Base-by-base conservation (phyloP, 2,797 vertebrate genomes). In the Acanthornis magna region DNA sequence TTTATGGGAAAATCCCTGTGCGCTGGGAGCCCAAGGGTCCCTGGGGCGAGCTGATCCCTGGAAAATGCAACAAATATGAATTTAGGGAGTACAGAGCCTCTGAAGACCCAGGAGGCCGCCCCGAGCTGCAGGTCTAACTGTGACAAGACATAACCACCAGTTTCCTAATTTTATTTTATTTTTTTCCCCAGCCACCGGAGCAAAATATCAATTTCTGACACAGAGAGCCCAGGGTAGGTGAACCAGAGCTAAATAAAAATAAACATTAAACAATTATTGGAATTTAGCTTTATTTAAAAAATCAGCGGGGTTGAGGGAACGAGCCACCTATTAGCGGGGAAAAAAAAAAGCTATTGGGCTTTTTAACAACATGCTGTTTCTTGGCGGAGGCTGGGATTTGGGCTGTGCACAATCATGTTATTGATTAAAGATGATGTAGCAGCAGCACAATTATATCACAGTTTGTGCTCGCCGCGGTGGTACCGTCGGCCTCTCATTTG, bases 221-320 rank as follows among this genome's bases (percentile, higher is more conserved):
- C 62, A 63, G 88, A 92, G 93, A 97, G 55, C 66, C 54, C 91
- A 58, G 95, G 91, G 80, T 91, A 97, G 97, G 97, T 96, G 97
- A 98, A 97, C 96, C 97, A 96, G 97, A 98, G 97, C 97, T 96
- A 97, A 98, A 97, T 95, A 97, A 97, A 98, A 98, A 97, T 96
- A 97, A 98, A 96, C 97, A 98, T 98, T 98, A 98, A 98, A 97
- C 98, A 98, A 98, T 98, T 98, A 98, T 97, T 96, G 97, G 97
- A 97, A 97, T 98, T 98, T 97, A 96, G 95, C 96, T 97, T 98
- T 97, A 97, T 98, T 98, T 97, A 90, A 97, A 97, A 98, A 97
- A 97, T 85, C 98, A 98, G 97, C 97, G 48, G 98, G 97, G 96
- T 95, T 96, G 97, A 97, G 92, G 94, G 97, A 97, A 97, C 50